Conservation (phyloP, 2,113 vertebrate genomes). For the Pteronura brasiliensis region DNA sequence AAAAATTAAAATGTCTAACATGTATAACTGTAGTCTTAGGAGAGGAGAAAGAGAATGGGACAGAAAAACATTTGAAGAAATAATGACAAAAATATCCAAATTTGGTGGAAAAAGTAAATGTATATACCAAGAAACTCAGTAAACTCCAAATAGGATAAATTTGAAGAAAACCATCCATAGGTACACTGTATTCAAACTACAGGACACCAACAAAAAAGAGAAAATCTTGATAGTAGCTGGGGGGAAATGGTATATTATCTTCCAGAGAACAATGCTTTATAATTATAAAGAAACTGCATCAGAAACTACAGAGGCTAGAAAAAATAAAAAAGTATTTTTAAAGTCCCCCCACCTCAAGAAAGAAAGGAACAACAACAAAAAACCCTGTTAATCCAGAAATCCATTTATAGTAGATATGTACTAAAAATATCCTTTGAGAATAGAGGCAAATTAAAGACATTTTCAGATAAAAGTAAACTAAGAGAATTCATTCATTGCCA, state of each 20-base stretch:
- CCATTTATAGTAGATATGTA: background rate
- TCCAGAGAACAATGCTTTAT: background rate
- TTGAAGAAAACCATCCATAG: background rate
- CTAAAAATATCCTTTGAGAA: constrained; percentile 12
- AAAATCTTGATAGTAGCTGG: background rate
- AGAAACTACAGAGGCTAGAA: background rate
- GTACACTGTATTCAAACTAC: background rate
- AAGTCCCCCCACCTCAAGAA: background rate
- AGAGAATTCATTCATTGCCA: background rate
- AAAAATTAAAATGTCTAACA: background rate
- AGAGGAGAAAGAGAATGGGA: background rate
- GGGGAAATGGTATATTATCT: background rate
- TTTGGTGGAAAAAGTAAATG: background rate
- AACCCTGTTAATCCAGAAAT: constrained; percentile 3
- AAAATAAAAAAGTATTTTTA: background rate
- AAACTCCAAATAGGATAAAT: background rate
- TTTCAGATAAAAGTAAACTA: constrained; percentile 17
- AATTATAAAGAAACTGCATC: background rate
- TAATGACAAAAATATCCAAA: background rate
- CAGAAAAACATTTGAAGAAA: constrained; percentile 29
- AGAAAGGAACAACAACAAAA: background rate
- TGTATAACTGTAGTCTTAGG: background rate
- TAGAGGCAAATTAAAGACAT: constrained; percentile 20
- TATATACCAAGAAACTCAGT: background rate
- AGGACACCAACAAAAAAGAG: background rate